phyloP scores from a whole-genome alignment of 2,797 vertebrate species.

The Acomys russatus region DNA sequence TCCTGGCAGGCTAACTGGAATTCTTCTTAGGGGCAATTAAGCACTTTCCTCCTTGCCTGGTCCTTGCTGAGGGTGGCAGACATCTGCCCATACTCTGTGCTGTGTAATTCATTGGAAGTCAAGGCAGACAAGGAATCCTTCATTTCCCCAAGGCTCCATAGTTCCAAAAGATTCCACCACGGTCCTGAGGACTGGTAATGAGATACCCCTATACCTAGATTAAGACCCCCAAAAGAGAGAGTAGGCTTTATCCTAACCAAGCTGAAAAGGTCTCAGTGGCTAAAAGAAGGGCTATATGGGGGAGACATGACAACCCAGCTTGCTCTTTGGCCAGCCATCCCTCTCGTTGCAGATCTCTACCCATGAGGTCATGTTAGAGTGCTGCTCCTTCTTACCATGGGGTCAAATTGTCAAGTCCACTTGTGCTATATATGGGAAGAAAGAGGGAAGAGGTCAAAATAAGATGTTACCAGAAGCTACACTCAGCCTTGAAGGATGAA shows the following conservation, averaged over 20 bases:
- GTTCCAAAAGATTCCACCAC: background rate
- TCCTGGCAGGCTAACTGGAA: background rate
- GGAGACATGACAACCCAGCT: background rate
- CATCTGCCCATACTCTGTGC: background rate
- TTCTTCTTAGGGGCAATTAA: background rate
- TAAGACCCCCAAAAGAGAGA: background rate
- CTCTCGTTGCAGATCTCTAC: background rate
- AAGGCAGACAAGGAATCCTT: background rate
- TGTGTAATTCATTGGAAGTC: background rate
- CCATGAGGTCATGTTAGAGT: no score
- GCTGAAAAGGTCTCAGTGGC: background rate
- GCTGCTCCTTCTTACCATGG: background rate
- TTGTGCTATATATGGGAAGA: background rate
- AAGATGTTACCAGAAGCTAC: background rate
- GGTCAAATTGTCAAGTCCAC: background rate
- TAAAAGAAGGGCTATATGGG: rapidly evolving
- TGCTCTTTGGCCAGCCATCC: background rate
- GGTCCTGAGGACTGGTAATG: background rate
- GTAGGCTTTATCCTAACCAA: background rate
- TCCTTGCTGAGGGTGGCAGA: background rate
- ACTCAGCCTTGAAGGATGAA: background rate
- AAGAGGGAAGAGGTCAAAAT: background rate
- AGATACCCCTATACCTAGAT: background rate
- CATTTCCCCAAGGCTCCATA: background rate
- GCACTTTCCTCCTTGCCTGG: background rate